phyloP scores from a whole-genome alignment of 2,888 invertebrate species.

The Scaptomyza caliginosa region DNA sequence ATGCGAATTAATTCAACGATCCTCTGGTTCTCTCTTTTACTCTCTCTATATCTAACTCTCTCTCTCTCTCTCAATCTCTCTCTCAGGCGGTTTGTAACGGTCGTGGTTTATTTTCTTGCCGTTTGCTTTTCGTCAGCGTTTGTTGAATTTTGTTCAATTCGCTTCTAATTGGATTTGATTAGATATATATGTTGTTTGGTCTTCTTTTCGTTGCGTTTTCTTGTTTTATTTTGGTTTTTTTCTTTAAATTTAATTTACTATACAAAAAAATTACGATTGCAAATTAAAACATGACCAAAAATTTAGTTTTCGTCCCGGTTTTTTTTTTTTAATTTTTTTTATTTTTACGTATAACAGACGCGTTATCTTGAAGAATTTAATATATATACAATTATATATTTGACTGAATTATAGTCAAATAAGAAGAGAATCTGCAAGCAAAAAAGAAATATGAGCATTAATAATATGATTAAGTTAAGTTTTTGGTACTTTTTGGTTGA shows the following conservation, averaged over 20 bases:
- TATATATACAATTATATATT: slow-evolving; percentile 38
- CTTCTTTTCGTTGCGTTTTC: slow-evolving; percentile 25
- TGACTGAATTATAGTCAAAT: slow-evolving; percentile 57
- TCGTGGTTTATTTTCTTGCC: slow-evolving; percentile 16
- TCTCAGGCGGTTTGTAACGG: neutral
- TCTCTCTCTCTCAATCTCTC: slow-evolving; percentile 13
- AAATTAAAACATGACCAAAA: slow-evolving; percentile 43
- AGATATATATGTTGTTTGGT: slow-evolving; percentile 28
- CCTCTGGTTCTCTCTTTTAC: slow-evolving; percentile 38
- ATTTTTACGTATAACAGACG: slow-evolving; percentile 8
- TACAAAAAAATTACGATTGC: slow-evolving; percentile 41
- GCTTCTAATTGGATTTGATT: slow-evolving; percentile 53
- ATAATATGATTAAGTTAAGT: neutral
- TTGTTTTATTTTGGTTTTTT: slow-evolving; percentile 14
- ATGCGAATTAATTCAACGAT: slow-evolving; percentile 67
- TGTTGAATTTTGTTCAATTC: slow-evolving; percentile 39
- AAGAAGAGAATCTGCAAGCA: slow-evolving; percentile 72
- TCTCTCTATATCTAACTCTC: neutral
- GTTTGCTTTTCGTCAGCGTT: slow-evolving; percentile 3
- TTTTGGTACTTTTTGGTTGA: slow-evolving; percentile 9
- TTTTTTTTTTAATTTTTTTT: no score
- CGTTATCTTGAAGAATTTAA: slow-evolving; percentile 21
- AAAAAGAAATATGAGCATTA: slow-evolving; percentile 25
- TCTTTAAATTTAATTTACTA: slow-evolving; percentile 45
- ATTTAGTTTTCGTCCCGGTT: slow-evolving; percentile 16